These are phyloP conservation scores for Tromatobia lineatoria DNA, from an alignment of 2,888 invertebrate species.

Conservation along the genomic window DNA sequence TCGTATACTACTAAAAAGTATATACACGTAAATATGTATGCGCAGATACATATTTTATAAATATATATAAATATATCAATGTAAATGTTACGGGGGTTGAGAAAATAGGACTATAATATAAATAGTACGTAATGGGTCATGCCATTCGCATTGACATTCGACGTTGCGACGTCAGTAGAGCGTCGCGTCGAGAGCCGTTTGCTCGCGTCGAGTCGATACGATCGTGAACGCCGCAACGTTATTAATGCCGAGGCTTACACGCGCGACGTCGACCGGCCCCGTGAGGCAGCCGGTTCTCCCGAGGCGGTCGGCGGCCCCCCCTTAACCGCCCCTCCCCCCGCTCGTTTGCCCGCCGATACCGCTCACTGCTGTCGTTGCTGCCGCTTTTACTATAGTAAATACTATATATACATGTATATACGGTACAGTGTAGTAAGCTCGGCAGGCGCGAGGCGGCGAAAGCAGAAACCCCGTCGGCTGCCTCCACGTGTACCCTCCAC, in stretches of 20 bases:
- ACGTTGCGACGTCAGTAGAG: slow-evolving; percentile 32
- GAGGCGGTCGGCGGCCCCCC: slow-evolving; percentile 75
- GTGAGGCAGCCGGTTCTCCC: slow-evolving; percentile 74
- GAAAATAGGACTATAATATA: slow-evolving; percentile 8
- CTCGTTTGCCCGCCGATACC: slow-evolving; percentile 38
- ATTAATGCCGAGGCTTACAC: slow-evolving; percentile 76
- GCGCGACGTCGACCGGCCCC: slow-evolving; percentile 76
- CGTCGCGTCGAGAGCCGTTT: slow-evolving; percentile 28
- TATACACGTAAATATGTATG: neutral
- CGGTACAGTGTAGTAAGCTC: slow-evolving; percentile 50
- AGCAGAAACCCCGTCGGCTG: slow-evolving; percentile 80
- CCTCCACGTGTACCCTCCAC: slow-evolving; percentile 84
- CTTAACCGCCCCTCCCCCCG: neutral
- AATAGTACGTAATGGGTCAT: slow-evolving; percentile 37
- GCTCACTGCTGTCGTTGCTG: slow-evolving; percentile 23
- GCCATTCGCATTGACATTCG: slow-evolving; percentile 44
- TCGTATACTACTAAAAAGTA: neutral
- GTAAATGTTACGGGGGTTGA: neutral
- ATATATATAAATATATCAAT: neutral
- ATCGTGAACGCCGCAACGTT: slow-evolving; percentile 71
- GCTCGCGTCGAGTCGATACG: slow-evolving; percentile 66
- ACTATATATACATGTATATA: slow-evolving; percentile 2
- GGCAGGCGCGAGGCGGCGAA: slow-evolving; percentile 59
- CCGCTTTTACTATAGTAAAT: slow-evolving; percentile 14
- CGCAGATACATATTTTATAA: neutral